Conservation (phyloP, 2,113 vertebrate species). For the Columba janthina region DNA sequence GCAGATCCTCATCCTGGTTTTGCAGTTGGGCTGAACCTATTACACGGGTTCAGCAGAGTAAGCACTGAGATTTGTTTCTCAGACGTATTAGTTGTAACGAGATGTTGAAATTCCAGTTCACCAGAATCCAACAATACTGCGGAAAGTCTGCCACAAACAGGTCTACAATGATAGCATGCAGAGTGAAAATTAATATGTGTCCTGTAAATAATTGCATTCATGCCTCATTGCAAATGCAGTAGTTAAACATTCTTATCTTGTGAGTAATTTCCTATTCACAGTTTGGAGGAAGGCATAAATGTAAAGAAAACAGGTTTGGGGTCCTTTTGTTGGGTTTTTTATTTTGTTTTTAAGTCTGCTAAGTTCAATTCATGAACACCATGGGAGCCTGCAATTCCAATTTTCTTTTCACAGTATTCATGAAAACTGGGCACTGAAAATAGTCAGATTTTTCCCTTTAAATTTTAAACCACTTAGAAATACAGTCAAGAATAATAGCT, state of each 20-base stretch:
- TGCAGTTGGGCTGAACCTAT: neutral
- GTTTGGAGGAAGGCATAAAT: constrained; percentile 54
- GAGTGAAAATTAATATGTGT: constrained; percentile 47
- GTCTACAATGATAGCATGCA: constrained; percentile 36
- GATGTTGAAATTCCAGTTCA: neutral
- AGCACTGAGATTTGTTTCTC: neutral
- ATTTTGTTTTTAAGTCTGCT: constrained; percentile 42
- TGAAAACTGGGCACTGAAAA: constrained; percentile 71
- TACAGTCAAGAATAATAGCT: constrained; percentile 67
- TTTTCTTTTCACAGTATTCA: constrained; percentile 79
- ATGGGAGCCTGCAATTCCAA: constrained; percentile 69
- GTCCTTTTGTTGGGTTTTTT: constrained; percentile 6
- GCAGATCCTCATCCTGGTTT: neutral
- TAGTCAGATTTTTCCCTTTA: constrained; percentile 47
- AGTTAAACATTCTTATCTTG: constrained; percentile 57
- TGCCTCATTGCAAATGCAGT: constrained; percentile 47
- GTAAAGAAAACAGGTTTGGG: constrained; percentile 53
- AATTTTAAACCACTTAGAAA: constrained; percentile 68
- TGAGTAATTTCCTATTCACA: constrained; percentile 45
- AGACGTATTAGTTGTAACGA: fast-evolving
- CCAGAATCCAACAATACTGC: neutral
- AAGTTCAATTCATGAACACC: constrained; percentile 77
- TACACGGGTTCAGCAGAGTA: neutral
- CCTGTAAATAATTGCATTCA: constrained; percentile 27
- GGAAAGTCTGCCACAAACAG: constrained; percentile 28